phyloP scores from a whole-genome alignment of 2,113 vertebrate species.

The Microcebus jonahi region DNA sequence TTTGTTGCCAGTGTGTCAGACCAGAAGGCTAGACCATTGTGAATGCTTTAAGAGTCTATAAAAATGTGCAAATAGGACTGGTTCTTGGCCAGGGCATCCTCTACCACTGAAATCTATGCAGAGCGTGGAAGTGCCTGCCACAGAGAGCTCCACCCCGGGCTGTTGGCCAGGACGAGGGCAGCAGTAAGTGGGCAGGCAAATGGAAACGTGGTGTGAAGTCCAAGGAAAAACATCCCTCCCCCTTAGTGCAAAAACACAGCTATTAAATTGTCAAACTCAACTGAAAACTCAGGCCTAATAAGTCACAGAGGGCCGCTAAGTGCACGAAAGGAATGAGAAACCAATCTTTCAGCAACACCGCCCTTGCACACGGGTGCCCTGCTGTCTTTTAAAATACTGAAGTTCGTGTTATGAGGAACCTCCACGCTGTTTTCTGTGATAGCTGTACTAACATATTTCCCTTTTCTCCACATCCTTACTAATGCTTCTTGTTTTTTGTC shows the following conservation, averaged over 20 bases:
- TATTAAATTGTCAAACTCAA: background rate
- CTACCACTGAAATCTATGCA: too few relatives aligned
- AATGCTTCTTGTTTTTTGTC: background rate
- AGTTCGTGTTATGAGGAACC: background rate
- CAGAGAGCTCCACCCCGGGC: background rate
- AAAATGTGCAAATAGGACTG: background rate
- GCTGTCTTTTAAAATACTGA: background rate
- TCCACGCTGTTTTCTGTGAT: background rate
- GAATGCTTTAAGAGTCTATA: background rate
- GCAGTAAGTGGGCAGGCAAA: background rate
- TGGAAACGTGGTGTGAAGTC: too few relatives aligned
- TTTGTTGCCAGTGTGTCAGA: background rate
- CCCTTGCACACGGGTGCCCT: background rate
- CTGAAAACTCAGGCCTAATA: background rate
- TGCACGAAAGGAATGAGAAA: background rate
- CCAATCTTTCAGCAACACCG: background rate
- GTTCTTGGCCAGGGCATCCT: too few relatives aligned
- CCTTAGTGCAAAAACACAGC: background rate
- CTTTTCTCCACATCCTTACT: background rate
- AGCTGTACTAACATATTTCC: background rate
- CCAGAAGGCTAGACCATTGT: background rate
- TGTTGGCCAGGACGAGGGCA: background rate
- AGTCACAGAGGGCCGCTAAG: background rate
- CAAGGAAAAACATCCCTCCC: background rate
- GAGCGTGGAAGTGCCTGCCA: background rate